Evolutionary conservation across 2,113 vertebrate genomes (phyloP).

Genomic region (Galemys pyrenaicus): DNA sequence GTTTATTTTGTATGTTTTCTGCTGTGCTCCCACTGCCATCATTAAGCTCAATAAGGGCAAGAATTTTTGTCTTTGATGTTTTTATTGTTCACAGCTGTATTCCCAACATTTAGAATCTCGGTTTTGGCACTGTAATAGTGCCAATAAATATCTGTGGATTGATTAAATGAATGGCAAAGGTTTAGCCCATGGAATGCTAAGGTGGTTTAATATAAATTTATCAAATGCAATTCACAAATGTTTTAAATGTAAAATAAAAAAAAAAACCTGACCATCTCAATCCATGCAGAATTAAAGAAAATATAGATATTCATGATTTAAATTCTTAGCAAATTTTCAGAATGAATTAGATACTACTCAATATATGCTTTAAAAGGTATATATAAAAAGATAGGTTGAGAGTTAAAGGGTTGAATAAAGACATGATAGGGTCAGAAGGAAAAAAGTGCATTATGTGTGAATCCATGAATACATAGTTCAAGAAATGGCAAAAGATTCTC

Average conservation of each 20-base stretch:
- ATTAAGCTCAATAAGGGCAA: background rate
- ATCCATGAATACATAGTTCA: background rate
- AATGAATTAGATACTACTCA: background rate
- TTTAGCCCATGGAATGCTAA: slow-evolving; percentile 8
- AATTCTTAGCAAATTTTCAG: background rate
- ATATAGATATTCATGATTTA: background rate
- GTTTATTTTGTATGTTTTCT: background rate
- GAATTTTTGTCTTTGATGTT: background rate
- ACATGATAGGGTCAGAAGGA: background rate
- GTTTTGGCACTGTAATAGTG: background rate
- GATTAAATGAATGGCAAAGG: background rate
- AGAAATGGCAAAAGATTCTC: background rate
- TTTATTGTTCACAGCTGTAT: background rate
- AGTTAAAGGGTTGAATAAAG: background rate
- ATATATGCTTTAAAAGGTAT: background rate
- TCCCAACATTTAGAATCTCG: background rate
- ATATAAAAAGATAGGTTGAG: background rate
- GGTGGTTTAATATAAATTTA: slow-evolving; percentile 1
- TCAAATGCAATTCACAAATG: background rate
- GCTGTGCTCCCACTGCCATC: background rate
- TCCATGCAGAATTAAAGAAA: background rate
- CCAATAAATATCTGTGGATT: background rate
- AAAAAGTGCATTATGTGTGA: background rate
- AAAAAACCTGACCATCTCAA: background rate
- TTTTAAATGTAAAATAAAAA: background rate